These are phyloP conservation scores for Simalia tracyae DNA, from an alignment of 2,797 vertebrate species.

Conservation along the genomic window DNA sequence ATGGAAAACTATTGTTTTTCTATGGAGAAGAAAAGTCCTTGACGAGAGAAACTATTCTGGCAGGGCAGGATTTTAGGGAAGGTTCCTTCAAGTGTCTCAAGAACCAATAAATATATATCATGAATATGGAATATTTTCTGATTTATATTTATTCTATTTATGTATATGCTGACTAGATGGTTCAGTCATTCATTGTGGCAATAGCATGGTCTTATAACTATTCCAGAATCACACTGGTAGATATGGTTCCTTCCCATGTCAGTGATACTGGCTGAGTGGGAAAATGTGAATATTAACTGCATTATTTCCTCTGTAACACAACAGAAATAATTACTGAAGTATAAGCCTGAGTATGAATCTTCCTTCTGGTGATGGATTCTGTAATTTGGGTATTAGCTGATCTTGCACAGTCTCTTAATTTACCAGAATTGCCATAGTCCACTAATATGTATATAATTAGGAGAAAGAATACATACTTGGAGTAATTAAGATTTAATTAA, in stretches of 20 bases:
- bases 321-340: neutral
- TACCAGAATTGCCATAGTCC: neutral
- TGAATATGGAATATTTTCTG: neutral
- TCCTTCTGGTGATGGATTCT: neutral
- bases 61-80: neutral
- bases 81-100: neutral
- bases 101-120: neutral
- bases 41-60: neutral
- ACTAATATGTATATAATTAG: neutral
- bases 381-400: neutral
- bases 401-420: neutral
- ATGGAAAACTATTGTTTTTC: neutral
- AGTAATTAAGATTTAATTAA: neutral
- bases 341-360: neutral
- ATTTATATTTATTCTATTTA: neutral
- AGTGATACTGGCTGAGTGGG: neutral
- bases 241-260: neutral
- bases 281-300: neutral
- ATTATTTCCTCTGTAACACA: neutral
- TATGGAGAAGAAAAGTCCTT: neutral
- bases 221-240: neutral
- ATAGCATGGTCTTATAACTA: neutral
- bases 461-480: neutral
- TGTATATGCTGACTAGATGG: neutral
- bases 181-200: neutral